Evolutionary conservation across 2,888 invertebrate species (phyloP).

Genomic region (Synergus umbraculus): DNA sequence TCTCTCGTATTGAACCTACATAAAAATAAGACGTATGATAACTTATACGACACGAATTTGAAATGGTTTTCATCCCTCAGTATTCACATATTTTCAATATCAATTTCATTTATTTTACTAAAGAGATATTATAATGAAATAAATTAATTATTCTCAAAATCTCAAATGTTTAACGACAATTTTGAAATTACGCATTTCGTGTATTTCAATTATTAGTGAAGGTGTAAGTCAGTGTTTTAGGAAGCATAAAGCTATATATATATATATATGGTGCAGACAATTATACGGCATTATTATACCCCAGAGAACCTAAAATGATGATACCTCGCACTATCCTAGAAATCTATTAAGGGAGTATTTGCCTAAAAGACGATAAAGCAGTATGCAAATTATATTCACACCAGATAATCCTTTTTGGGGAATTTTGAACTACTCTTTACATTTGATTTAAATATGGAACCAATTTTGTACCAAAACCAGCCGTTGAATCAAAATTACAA

Average conservation of each 20-base stretch:
- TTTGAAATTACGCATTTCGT: neutral
- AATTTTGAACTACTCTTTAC: neutral
- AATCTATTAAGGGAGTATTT: constrained; percentile 2
- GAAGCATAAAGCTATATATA: neutral
- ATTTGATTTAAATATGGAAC: neutral
- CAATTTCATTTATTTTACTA: neutral
- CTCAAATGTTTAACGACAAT: neutral
- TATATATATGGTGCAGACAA: neutral
- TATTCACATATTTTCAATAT: neutral
- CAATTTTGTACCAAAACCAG: neutral
- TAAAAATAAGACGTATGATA: constrained; percentile 11
- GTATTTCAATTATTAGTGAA: neutral
- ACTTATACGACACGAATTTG: neutral
- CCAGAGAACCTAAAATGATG: neutral
- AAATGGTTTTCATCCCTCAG: neutral
- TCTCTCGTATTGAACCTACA: neutral
- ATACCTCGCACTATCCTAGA: constrained; percentile 1
- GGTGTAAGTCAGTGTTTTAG: neutral
- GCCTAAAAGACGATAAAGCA: neutral
- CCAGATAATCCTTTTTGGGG: neutral
- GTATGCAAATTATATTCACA: neutral
- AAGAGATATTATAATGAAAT: neutral
- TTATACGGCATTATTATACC: constrained; percentile 13
- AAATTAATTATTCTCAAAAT: neutral
- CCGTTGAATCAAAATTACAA: too few species aligned